Percentiles rank a stretch among this genome's conserved stretches.
These are phyloP conservation scores for Prosapia bicincta DNA, from an alignment of 2,888 invertebrate genomes.

Conservation along the genomic window DNA sequence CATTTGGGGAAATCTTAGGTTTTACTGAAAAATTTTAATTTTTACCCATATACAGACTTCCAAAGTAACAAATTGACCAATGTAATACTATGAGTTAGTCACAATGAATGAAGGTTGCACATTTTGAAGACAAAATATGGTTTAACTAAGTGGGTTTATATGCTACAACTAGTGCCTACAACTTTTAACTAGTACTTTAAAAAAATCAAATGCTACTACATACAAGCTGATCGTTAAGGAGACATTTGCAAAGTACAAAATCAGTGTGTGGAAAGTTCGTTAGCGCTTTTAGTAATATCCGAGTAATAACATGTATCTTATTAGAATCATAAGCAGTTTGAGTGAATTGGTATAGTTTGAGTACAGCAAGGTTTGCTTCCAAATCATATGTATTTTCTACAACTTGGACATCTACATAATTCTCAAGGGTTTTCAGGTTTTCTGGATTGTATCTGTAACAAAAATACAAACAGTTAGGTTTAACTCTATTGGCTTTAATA, in stretches of 20 bases:
- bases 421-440: slow-evolving; percentile 83
- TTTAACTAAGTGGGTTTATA: too few species aligned
- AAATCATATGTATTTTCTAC: slow-evolving; percentile 92
- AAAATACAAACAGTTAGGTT: slow-evolving; percentile 31
- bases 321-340: slow-evolving; percentile 56
- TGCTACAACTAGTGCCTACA: too few species aligned
- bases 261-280: slow-evolving; percentile 98
- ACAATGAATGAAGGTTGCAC: too few species aligned
- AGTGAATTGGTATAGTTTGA: slow-evolving; percentile 97
- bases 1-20: too few species aligned
- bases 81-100: too few species aligned
- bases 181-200: too few species aligned
- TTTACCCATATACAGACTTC: too few species aligned
- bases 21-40: too few species aligned
- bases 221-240: slow-evolving; percentile 75
- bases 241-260: slow-evolving; percentile 95
- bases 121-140: too few species aligned
- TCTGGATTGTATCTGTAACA: slow-evolving; percentile 89
- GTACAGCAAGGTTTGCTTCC: slow-evolving; percentile 94
- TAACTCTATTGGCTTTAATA: too few species aligned
- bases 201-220: slow-evolving; percentile 44
- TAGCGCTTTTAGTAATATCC: slow-evolving; percentile 90
- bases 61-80: too few species aligned
- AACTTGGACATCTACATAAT: slow-evolving; percentile 91
- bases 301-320: slow-evolving; percentile 78